phyloP scores from a whole-genome alignment of 1,140 invertebrate species.

The Hyphantria cunea region DNA sequence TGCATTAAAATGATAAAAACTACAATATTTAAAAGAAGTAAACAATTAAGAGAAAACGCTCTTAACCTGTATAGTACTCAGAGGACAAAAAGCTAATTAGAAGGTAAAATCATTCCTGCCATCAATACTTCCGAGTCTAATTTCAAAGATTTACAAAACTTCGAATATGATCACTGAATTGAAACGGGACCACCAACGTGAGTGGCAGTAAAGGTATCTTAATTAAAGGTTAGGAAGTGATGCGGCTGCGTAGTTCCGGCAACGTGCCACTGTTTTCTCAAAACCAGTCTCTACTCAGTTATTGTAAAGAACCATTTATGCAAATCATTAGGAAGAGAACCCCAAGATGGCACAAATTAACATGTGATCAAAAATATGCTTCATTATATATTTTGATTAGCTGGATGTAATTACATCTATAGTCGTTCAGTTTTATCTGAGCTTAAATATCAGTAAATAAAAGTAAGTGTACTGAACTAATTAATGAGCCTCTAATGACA shows the following conservation, averaged over 20 bases:
- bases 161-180: slow-evolving; percentile 1
- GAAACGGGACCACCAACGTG: slow-evolving; percentile 43
- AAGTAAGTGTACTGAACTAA: no score
- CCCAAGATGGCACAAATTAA: neutral
- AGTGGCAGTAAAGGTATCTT: slow-evolving; percentile 30
- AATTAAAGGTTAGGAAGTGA: slow-evolving; percentile 43
- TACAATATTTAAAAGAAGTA: no score
- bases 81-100: no score
- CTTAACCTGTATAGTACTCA: no score
- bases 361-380: no score
- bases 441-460: no score
- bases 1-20: no score
- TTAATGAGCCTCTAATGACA: no score
- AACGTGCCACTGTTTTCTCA: slow-evolving; percentile 23
- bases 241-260: slow-evolving; percentile 49
- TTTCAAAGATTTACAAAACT: neutral
- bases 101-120: no score
- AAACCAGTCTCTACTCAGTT: slow-evolving; percentile 23
- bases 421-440: neutral
- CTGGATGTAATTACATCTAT: neutral
- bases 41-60: no score
- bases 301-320: slow-evolving; percentile 13
- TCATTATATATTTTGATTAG: no score
- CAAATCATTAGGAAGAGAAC: slow-evolving; percentile 4
- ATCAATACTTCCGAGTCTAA: neutral